phyloP scores from a whole-genome alignment of 2,797 vertebrate genomes.

The Rhincodon typus region DNA sequence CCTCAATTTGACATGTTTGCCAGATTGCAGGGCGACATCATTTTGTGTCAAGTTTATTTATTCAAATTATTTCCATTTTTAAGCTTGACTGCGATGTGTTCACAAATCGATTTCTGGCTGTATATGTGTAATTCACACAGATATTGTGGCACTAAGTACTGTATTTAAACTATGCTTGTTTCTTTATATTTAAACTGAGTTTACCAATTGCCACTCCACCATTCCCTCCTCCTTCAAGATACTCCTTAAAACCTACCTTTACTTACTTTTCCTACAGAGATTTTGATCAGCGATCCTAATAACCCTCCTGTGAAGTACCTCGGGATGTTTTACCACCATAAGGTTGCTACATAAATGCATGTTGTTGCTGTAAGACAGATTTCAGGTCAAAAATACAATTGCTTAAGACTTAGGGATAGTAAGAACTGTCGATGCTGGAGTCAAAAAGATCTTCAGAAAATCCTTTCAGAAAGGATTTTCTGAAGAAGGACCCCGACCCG shows the following conservation, averaged over 20 bases:
- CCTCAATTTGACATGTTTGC: background rate
- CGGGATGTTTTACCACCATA: background rate
- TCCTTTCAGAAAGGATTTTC: too few species aligned
- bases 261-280: too few species aligned
- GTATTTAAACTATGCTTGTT: background rate
- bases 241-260: background rate
- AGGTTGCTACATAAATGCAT: background rate
- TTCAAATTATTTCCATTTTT: background rate
- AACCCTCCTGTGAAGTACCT: background rate
- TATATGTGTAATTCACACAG: background rate
- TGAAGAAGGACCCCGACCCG: too few species aligned
- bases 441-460: too few species aligned
- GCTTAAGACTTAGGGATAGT: background rate
- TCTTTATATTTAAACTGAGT: background rate
- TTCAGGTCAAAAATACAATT: background rate
- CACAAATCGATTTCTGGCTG: background rate
- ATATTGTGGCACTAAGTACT: background rate
- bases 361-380: background rate
- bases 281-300: background rate
- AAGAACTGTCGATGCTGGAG: too few species aligned
- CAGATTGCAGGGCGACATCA: background rate
- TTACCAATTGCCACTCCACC: background rate
- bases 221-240: background rate
- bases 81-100: background rate
- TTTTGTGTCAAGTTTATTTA: background rate